Evolutionary conservation across 2,888 invertebrate species (phyloP).

Genomic region (Odontomyia ornata): DNA sequence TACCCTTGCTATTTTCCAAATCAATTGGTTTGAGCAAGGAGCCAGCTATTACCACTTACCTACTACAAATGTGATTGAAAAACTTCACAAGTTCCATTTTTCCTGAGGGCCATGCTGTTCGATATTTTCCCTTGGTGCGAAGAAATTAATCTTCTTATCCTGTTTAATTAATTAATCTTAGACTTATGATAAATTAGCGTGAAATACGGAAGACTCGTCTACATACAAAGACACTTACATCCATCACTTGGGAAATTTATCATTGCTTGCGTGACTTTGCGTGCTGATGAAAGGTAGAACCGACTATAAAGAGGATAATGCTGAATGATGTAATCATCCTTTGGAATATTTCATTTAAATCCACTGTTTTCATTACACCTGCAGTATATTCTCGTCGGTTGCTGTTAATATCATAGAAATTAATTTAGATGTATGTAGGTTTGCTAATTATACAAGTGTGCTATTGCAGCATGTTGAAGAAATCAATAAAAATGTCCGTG

Average conservation of each 20-base stretch:
- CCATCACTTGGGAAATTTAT: not conserved
- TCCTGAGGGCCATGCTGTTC: not conserved
- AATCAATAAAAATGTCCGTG: no score
- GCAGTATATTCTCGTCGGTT: no score
- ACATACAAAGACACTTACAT: not conserved
- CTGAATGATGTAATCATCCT: not conserved
- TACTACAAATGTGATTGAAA: constrained; percentile 20
- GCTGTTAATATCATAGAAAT: no score
- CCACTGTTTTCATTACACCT: no score
- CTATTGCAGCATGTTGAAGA: no score
- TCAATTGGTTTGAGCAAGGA: not conserved
- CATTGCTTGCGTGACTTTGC: constrained; percentile 27
- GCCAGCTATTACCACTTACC: not conserved
- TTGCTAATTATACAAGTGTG: no score
- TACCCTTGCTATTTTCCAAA: not conserved
- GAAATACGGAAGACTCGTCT: not conserved
- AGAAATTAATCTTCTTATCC: constrained; percentile 34
- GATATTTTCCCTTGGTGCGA: not conserved
- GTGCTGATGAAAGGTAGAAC: not conserved
- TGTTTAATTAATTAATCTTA: constrained; percentile 42
- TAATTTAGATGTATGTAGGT: no score
- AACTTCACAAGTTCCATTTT: constrained; percentile 3
- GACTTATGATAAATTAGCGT: constrained; percentile 40
- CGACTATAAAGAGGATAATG: not conserved
- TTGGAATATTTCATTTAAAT: no score